Evolutionary conservation across 2,888 invertebrate genomes (phyloP), one percentile per base, ranked within the genome.

Genomic region (Tetropium fuscum): DNA sequence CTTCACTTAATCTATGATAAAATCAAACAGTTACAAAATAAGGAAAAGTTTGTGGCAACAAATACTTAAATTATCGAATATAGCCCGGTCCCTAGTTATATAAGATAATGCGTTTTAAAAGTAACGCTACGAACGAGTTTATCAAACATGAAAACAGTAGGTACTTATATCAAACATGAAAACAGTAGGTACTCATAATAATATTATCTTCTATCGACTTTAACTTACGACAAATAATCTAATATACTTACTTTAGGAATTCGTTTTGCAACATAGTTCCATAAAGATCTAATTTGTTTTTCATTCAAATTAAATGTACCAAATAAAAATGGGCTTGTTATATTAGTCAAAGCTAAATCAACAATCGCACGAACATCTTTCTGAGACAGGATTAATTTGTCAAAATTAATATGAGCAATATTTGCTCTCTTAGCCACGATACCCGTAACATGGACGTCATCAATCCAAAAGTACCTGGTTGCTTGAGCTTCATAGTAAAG

Each of bases 361-460:
- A 57, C 56, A 11, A 57, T 57, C 4, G 41, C 25, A 11, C 36
- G 11, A 13, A 49, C 25, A 22, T 57, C 56, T 5, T 34, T 13
- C 10, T 19, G 3, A 19, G 32, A 38, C 13, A 57, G 18, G 10
- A 57, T 43, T n/a, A 57, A 49, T 11, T 41, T 41, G 7, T 57
- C 49, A 43, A 57, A 38, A 1, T 43, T 49, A 19, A 49, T 49
- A 15, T 57, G 56, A 5, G 38, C 60, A 7, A 58, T 63, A 25
- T 22, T 32, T 1, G 36, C 7, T 13, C 15, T 18, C 10, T 84
- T 80, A 0, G 87, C 87, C 58, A 86, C 71, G 5, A 84, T 83
- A 36, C 90, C 90, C 3, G 90, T 89, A 19, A 90, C 80, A 72
- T 88, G 87, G 49, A 88, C 88, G 76, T 90, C 90, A 75, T 90